Base-by-base conservation (phyloP, 1,140 invertebrate species). In the Pogonomyrmex californicus region DNA sequence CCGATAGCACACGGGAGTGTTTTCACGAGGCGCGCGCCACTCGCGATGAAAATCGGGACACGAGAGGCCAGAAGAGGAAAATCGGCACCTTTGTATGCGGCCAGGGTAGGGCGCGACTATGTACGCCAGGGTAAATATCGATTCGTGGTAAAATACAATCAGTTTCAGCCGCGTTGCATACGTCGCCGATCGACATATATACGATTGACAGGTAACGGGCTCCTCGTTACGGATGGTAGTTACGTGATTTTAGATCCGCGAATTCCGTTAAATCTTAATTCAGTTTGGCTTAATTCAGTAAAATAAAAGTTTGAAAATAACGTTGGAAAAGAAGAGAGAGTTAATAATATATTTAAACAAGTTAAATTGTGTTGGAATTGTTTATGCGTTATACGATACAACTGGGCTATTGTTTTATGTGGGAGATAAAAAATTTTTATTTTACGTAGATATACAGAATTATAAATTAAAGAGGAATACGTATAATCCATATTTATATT, bases 131-230 rank as follows among this genome's bases (percentile, higher is more conserved):
- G 79, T 75, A 75, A 75, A 75, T 83, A 83, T 83, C 79, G 79
- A 83, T 83, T 83, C 68, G 79, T 30, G 54, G 68, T 83, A 75
- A 75, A 83, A 83, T 83, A 83, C 79, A 60, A 60, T 83, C 79
- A 73, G 49, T 81, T 70, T 81, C 49, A 41, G 33, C 44, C 41
- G 44, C 33, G 68, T 70, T 49, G 30, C 41, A 60, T 73, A 73
- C 65, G 51, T 73, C 6, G 30, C 17, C 54, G 58, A 56, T 54
- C 63, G 23, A 68, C 23, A 12, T 68, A 68, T 68, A 14, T 68
- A 47, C n/a, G 47, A 30, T 44, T 12, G 23, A 68, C 23, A 6
- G 12, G 49, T 44, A 41, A 6, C 68, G 41, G 60, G 62, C 49
- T 56, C 51, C 49, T 56, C 38, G 47, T 56, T 44, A 56, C 14